These are phyloP conservation scores for Pelecanoides urinatrix DNA, from an alignment of 2,113 vertebrate species.

Conservation along the genomic window DNA sequence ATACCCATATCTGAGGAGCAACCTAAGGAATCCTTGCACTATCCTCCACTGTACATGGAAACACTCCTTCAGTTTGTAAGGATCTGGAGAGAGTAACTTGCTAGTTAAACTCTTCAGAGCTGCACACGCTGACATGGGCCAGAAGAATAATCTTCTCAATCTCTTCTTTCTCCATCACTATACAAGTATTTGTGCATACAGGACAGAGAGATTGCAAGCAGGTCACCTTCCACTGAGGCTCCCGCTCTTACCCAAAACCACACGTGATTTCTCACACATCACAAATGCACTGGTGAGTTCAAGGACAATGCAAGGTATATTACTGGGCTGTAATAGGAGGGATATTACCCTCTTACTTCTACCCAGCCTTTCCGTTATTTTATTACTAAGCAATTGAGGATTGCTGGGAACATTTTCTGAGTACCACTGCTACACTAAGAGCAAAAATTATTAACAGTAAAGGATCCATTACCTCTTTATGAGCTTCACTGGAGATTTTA, in stretches of 20 bases:
- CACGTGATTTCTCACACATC: neutral
- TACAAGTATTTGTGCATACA: neutral
- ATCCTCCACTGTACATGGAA: neutral
- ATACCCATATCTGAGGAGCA: neutral
- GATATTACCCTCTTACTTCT: conserved; percentile 55
- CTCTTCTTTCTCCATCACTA: neutral
- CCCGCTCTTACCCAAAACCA: neutral
- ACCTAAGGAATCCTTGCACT: neutral
- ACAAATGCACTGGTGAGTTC: conserved; percentile 7
- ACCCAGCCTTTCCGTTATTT: conserved; percentile 48
- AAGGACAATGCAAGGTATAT: conserved; percentile 50
- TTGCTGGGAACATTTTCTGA: conserved; percentile 47
- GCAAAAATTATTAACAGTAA: conserved; percentile 56
- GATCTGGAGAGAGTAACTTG: neutral
- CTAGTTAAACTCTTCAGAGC: neutral
- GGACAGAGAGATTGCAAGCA: neutral
- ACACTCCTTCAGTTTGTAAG: neutral
- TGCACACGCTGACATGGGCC: neutral
- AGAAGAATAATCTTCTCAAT: neutral
- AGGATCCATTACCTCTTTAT: conserved; percentile 85
- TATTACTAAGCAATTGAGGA: conserved; percentile 47
- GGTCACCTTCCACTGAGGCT: neutral
- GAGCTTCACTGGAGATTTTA: conserved; percentile 94
- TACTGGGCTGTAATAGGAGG: conserved; percentile 18
- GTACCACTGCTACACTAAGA: conserved; percentile 19